Evolutionary conservation across 2,797 vertebrate species (phyloP).

Genomic region (Thunnus albacares): DNA sequence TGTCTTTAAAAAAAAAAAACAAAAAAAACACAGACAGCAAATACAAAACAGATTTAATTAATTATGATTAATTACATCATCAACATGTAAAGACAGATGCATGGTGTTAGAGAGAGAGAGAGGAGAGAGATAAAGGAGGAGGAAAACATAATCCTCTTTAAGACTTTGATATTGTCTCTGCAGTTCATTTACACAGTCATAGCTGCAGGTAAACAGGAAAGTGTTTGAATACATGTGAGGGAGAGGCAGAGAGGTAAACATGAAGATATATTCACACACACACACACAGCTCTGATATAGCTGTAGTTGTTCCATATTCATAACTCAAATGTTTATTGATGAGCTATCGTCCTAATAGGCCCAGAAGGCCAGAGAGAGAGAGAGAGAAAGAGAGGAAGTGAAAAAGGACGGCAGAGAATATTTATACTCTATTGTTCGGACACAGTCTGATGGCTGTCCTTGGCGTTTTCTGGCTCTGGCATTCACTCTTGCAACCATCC

Average conservation of each 20-base stretch:
- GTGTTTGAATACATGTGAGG: too few relatives aligned
- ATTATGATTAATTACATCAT: too few relatives aligned
- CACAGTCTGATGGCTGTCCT: not conserved
- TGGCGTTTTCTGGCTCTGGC: not conserved
- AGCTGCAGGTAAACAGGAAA: too few relatives aligned
- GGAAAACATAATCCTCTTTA: too few relatives aligned
- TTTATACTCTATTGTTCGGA: not conserved
- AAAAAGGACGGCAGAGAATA: not conserved
- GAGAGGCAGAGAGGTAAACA: not conserved
- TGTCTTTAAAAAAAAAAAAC: too few relatives aligned
- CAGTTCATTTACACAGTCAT: too few relatives aligned
- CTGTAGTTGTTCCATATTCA: conserved; percentile 33
- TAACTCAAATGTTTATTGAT: conserved; percentile 32
- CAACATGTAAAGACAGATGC: too few relatives aligned
- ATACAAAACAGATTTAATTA: too few relatives aligned
- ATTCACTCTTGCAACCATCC: not conserved
- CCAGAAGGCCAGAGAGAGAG: not conserved
- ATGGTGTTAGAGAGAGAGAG: too few relatives aligned
- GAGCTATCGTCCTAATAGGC: not conserved
- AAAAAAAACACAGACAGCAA: too few relatives aligned
- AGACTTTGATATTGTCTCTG: too few relatives aligned
- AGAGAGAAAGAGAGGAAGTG: not conserved
- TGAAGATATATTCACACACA: not conserved
- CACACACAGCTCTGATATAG: not conserved
- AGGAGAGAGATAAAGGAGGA: too few relatives aligned